phyloP scores from a whole-genome alignment of 2,888 invertebrate genomes.

The Amitus sp. region DNA sequence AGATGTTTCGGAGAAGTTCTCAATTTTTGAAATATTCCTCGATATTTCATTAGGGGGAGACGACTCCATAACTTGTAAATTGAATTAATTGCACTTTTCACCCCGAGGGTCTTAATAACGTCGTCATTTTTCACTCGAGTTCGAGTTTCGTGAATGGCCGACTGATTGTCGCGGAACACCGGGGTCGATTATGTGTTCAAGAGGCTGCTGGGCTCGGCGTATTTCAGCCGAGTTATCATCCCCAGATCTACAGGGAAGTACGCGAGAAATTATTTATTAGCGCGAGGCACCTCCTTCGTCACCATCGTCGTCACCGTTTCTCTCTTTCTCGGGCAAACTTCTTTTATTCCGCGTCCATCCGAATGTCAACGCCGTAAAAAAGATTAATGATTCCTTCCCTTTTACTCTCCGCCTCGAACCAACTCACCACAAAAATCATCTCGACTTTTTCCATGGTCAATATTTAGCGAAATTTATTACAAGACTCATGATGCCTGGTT shows the following conservation, averaged over 20 bases:
- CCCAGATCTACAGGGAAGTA: conserved; percentile 64
- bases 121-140: not conserved
- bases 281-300: conserved; percentile 61
- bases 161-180: conserved; percentile 4
- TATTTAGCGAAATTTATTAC: no score
- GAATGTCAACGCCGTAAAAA: conserved; percentile 55
- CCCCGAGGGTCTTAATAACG: no score
- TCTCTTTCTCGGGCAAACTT: conserved; percentile 44
- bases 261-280: conserved; percentile 66
- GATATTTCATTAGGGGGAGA: no score
- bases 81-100: no score
- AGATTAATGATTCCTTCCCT: conserved; percentile 57
- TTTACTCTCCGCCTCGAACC: no score
- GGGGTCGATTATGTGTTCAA: conserved; percentile 1
- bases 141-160: conserved; percentile 2
- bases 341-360: conserved; percentile 51
- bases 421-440: not conserved
- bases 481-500: no score
- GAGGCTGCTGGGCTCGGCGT: conserved; percentile 50
- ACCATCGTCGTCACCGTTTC: conserved; percentile 43
- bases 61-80: no score
- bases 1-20: no score
- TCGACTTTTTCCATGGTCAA: not conserved
- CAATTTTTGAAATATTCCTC: no score
- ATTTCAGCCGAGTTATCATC: conserved; percentile 64